Base-by-base conservation (phyloP, 2,888 invertebrate genomes). In the Sialis fuliginosa region DNA sequence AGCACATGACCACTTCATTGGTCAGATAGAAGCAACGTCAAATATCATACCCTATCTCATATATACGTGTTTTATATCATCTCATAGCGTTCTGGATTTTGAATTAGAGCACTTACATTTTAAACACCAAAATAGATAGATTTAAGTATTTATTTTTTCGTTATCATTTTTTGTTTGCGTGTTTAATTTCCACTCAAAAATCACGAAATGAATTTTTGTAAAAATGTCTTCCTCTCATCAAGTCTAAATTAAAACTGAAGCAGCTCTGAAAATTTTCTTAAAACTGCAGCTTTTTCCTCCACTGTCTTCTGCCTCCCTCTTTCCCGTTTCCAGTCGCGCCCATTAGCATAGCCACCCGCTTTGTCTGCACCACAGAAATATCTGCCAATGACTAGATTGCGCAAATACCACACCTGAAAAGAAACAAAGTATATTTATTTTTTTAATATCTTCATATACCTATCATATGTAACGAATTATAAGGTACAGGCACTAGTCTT, bases 231-330 rank as follows among this genome's bases (percentile, higher is more conserved):
- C 40, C 50, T 47, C 48, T 44, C 53, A 54, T 55, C 56, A 57
- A 54, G 51, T 58, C 60, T 53, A 59, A 62, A 62, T 62, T 63
- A 62, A 62, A 62, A 63, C 62, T 63, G 62, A 60, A 56, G 58
- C 58, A 56, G 56, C 54, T 51, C 57, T 57, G 57, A 58, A 60
- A 58, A 59, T 60, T 58, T 59, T 61, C 60, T 59, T 58, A 57
- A 51, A 51, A 57, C 57, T 56, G 42, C 55, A 44, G 54, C 56
- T 58, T 56, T 58, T 57, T 56, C 55, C 53, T 52, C 52, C 43
- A 43, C 50, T 56, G 54, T 53, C 51, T 52, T 45, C 50, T 22
- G 46, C 46, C 50, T 51, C 48, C 51, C 54, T 53, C 22, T 22
- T 22, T 22, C 57, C 53, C 54, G 52, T 33, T 10, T 10, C 10